Evolutionary conservation across 2,113 vertebrate genomes (phyloP).

Genomic region (Pteropus alecto): DNA sequence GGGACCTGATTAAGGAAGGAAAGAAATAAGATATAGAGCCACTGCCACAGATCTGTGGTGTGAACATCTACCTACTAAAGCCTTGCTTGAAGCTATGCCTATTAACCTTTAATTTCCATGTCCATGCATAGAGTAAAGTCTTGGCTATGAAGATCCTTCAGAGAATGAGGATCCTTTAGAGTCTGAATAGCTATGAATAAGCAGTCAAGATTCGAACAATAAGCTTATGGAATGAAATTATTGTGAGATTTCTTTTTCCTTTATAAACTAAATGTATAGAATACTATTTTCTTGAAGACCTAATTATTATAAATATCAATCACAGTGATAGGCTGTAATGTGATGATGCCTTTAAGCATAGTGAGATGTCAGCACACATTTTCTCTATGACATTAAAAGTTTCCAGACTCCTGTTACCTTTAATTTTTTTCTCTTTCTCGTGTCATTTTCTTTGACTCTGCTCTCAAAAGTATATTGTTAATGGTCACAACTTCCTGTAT

Average conservation of each 20-base stretch:
- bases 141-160: neutral
- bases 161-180: neutral
- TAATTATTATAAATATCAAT: neutral
- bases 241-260: neutral
- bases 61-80: neutral
- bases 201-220: neutral
- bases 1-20: constrained; percentile 54
- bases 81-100: neutral
- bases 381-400: neutral
- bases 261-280: neutral
- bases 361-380: neutral
- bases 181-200: neutral
- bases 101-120: neutral
- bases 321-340: neutral
- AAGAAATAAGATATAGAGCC: constrained; percentile 45
- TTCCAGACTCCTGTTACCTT: neutral
- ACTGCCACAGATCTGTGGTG: neutral
- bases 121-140: neutral
- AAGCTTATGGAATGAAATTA: constrained; percentile 10
- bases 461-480: neutral
- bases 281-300: constrained; percentile 7
- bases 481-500: neutral
- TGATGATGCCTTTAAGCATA: neutral
- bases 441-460: neutral
- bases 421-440: neutral